Percentiles rank a stretch among this genome's conserved stretches.
These are phyloP conservation scores for Muscicapa striata DNA, from an alignment of 2,797 vertebrate genomes.

Conservation along the genomic window DNA sequence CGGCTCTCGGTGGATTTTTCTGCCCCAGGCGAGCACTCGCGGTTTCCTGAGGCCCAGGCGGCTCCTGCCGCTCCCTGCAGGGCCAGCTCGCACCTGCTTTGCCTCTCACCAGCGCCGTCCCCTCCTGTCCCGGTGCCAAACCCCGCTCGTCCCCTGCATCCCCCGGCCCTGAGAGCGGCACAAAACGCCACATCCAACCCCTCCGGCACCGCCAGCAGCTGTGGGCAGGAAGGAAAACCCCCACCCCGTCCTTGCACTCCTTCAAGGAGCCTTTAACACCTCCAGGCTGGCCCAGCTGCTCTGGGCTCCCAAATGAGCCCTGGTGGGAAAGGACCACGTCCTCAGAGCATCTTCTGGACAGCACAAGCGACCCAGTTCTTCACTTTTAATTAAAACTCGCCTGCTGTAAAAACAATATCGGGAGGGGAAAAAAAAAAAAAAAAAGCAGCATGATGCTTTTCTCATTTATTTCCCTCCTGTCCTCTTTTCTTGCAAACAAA, in stretches of 20 bases:
- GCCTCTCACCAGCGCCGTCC: background rate
- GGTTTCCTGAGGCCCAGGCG: background rate
- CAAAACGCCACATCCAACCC: background rate
- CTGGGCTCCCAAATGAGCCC: background rate
- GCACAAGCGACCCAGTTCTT: constrained; percentile 32
- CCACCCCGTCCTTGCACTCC: background rate
- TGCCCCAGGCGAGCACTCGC: background rate
- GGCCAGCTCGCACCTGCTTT: background rate
- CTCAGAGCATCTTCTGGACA: constrained; percentile 50
- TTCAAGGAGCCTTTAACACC: background rate
- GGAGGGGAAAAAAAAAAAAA: background rate
- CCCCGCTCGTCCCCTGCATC: background rate
- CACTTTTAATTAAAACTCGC: constrained; percentile 49
- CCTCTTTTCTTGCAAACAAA: constrained; percentile 43
- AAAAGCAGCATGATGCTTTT: background rate
- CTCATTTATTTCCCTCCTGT: constrained; percentile 47
- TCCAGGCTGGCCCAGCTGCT: background rate
- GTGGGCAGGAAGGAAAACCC: background rate
- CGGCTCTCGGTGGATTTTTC: background rate
- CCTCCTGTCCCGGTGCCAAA: background rate
- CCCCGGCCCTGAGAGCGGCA: rapidly evolving
- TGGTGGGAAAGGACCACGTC: background rate
- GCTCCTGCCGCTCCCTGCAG: background rate
- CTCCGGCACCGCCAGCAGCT: rapidly evolving
- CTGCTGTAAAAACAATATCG: constrained; percentile 26